phyloP scores from a whole-genome alignment of 2,797 vertebrate genomes.

The Catostomus latipinnis region DNA sequence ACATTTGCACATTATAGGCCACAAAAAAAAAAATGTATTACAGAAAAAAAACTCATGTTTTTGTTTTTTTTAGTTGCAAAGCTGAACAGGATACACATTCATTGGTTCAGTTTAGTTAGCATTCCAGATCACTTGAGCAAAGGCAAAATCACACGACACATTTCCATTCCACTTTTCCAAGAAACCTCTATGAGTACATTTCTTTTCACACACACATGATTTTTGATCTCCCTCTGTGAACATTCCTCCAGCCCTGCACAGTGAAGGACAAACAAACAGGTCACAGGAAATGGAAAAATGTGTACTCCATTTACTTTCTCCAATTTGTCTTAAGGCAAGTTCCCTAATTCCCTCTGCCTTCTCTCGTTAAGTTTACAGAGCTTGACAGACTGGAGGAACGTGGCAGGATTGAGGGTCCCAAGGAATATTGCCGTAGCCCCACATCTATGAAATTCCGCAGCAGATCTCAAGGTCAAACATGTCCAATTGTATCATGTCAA shows the following conservation, averaged over 20 bases:
- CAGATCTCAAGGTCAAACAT: constrained; percentile 84
- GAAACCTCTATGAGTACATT: neutral
- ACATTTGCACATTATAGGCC: no score
- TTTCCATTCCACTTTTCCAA: constrained; percentile 5
- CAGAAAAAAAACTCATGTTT: no score
- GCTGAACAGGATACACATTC: neutral
- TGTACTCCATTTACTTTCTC: neutral
- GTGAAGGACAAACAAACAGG: constrained; percentile 25
- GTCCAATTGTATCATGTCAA: constrained; percentile 36
- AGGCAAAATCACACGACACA: neutral
- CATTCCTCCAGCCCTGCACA: constrained; percentile 48
- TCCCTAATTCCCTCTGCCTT: constrained; percentile 11
- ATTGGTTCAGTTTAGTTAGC: neutral
- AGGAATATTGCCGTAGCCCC: constrained; percentile 81
- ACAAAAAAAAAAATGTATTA: no score
- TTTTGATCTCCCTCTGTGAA: constrained; percentile 29
- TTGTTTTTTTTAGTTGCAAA: no score
- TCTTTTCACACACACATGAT: neutral
- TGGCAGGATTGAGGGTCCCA: constrained; percentile 71
- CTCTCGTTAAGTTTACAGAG: constrained; percentile 52
- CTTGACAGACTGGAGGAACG: constrained; percentile 79
- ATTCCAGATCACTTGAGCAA: constrained; percentile 5
- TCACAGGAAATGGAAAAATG: neutral
- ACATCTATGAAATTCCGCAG: constrained; percentile 84
- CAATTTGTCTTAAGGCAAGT: neutral